A percentile compares a stretch with the other conserved stretches of the same genome.
Conservation (phyloP, 2,888 invertebrate genomes). For the Microplitis manilae region DNA sequence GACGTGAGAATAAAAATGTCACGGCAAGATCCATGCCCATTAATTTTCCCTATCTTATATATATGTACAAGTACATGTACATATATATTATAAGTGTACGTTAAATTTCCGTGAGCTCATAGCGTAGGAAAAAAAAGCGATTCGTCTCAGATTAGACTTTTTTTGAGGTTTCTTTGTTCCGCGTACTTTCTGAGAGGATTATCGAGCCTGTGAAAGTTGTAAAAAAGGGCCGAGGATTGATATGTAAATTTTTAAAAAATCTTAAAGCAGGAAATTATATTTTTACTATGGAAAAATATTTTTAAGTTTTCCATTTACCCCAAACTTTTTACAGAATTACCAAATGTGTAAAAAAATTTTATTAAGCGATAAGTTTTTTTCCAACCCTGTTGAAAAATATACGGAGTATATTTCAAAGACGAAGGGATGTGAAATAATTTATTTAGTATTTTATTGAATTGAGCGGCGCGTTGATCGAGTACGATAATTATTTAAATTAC, state of each 20-base stretch:
- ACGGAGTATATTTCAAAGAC: too few species aligned
- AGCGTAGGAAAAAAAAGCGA: constrained; percentile 14
- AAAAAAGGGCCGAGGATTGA: neutral
- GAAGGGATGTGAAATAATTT: constrained; percentile 39
- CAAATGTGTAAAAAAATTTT: too few species aligned
- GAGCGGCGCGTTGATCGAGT: constrained; percentile 51
- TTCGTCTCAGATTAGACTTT: constrained; percentile 1
- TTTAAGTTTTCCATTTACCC: too few species aligned
- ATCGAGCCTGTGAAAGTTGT: constrained; percentile 22
- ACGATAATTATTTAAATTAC: constrained; percentile 43
- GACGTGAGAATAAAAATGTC: constrained; percentile 34
- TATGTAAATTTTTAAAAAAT: neutral
- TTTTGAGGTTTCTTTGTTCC: constrained; percentile 5
- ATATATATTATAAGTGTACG: neutral
- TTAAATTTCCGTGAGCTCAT: constrained; percentile 13
- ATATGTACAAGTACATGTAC: neutral
- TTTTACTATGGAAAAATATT: too few species aligned
- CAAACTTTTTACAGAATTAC: too few species aligned
- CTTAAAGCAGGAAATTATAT: neutral
- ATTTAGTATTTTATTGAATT: constrained; percentile 42
- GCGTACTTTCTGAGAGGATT: constrained; percentile 22
- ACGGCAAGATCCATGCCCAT: constrained; percentile 28
- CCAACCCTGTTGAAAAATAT: too few species aligned
- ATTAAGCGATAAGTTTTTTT: too few species aligned
- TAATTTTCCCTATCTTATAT: constrained; percentile 2